Evolutionary conservation across 2,888 invertebrate genomes (phyloP).

Genomic region (Luperina nickerlii): DNA sequence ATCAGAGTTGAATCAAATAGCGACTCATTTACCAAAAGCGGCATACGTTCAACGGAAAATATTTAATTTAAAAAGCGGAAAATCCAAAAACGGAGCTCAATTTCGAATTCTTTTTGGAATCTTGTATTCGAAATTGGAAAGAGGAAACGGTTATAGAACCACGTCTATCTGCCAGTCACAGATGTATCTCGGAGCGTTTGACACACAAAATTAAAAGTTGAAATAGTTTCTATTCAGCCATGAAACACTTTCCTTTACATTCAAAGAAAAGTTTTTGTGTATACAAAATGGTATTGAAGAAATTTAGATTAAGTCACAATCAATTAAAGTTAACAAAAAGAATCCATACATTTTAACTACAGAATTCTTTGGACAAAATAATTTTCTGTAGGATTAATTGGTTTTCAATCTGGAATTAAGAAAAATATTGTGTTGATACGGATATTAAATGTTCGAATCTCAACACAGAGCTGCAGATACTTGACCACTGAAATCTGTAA

Average conservation of each 20-base stretch:
- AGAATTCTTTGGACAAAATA: conserved; percentile 14
- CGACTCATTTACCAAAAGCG: conserved; percentile 52
- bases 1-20: conserved; percentile 34
- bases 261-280: conserved; percentile 12
- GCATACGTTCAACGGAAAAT: conserved; percentile 37
- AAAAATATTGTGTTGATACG: conserved; percentile 13
- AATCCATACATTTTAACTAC: conserved; percentile 22
- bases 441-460: conserved; percentile 14
- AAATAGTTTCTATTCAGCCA: conserved; percentile 26
- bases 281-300: not conserved
- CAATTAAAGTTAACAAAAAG: conserved; percentile 7
- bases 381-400: not conserved
- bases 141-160: conserved; percentile 46
- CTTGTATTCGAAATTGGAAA: conserved; percentile 33
- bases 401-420: conserved; percentile 8
- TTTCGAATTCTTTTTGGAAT: conserved; percentile 50
- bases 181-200: conserved; percentile 32
- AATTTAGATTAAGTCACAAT: not conserved
- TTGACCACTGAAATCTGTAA: not conserved
- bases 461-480: not conserved
- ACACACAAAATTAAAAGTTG: conserved; percentile 35
- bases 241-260: conserved; percentile 4
- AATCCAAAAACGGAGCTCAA: conserved; percentile 38
- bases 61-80: conserved; percentile 50
- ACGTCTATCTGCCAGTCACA: conserved; percentile 47